A percentile compares a stretch with the other conserved stretches of the same genome.
Evolutionary conservation across 2,888 invertebrate species (phyloP).

Genomic region (Anoplius nigerrimus): DNA sequence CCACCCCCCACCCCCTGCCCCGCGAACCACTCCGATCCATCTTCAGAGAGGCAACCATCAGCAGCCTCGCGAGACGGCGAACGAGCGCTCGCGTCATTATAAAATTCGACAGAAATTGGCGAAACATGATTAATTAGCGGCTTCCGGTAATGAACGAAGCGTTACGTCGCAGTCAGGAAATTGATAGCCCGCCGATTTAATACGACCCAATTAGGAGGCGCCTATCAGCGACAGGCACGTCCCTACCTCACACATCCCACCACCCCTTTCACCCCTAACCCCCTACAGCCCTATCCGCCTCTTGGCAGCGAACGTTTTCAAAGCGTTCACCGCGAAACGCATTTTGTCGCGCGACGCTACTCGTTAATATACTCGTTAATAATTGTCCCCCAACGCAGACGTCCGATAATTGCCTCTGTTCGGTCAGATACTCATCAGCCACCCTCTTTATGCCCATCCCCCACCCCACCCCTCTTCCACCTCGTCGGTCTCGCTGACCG

Average conservation of each 20-base stretch:
- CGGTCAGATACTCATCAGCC: not conserved
- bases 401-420: constrained; percentile 36
- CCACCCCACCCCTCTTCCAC: not conserved
- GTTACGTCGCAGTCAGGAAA: constrained; percentile 32
- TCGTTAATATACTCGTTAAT: constrained; percentile 39
- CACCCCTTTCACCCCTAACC: not conserved
- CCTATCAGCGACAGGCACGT: not conserved
- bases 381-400: constrained; percentile 13
- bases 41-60: not conserved
- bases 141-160: constrained; percentile 46
- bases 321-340: constrained; percentile 1
- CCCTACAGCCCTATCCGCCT: not conserved
- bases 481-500: not conserved
- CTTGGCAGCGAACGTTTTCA: not conserved
- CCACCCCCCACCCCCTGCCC: no score
- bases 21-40: constrained; percentile 27
- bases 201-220: constrained; percentile 49
- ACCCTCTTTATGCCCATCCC: not conserved
- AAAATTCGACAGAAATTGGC: constrained; percentile 45
- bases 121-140: constrained; percentile 51
- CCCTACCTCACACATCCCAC: not conserved
- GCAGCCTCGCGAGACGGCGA: constrained; percentile 13
- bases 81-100: constrained; percentile 33
- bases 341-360: constrained; percentile 8
- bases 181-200: constrained; percentile 45